Evolutionary conservation across 2,888 invertebrate species (phyloP), one percentile per base, ranked within the genome.

Genomic region (Bembecia ichneumoniformis): DNA sequence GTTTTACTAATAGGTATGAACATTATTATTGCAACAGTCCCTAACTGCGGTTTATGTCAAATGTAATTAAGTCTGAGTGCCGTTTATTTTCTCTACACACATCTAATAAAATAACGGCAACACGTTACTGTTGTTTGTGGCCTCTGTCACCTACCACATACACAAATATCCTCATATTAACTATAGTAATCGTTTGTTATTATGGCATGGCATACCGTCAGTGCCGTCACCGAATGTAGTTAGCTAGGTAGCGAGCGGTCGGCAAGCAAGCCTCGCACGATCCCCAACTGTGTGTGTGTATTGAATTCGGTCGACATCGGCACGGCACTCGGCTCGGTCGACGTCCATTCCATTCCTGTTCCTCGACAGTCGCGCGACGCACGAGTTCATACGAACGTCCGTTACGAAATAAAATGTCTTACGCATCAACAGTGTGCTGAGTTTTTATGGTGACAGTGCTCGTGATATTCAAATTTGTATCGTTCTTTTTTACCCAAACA

Each of bases 321-420:
- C 35, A 40, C 40, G 43, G 53, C 50, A 50, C 52, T 50, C 52
- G 52, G 51, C 50, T 47, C 50, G 47, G 20, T 20, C 28, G 7
- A 20, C 28, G 28, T 28, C 28, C 28, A 28, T 28, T 62, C 69
- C 73, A 64, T 67, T 66, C 67, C 67, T 64, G 62, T 60, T 59
- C 67, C 66, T 71, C 73, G 66, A 58, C 74, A 81, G 82, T 82
- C 70, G 78, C 71, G 72, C 74, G 74, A 68, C 66, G 76, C 65
- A 73, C 79, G 74, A 71, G 70, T 65, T 64, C 62, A 70, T 72
- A 28, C 3, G 71, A 69, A 72, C 81, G 77, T 77, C 74, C 71
- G 68, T 54, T 63, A 69, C 63, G 58, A 72, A 77, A 28, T 28
- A 28, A 28, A 75, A 81, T 82, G 81, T 74, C 71, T 73, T 64